Conservation (phyloP, 2,888 invertebrate species). For the Clivina fossor region DNA sequence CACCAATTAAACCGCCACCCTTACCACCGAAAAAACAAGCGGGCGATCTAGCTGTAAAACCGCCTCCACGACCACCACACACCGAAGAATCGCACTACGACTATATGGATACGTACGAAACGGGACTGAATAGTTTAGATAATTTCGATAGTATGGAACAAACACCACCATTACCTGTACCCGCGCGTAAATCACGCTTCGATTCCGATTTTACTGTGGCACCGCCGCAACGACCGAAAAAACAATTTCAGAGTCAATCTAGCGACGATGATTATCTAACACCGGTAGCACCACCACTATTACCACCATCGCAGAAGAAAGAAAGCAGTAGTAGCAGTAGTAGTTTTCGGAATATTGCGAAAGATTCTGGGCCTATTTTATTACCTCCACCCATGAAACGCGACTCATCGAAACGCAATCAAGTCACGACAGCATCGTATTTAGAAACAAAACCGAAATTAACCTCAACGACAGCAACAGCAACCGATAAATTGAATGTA, state of each 20-base stretch:
- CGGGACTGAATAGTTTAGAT: conserved; percentile 35
- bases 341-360: too few species aligned
- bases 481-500: conserved; percentile 46
- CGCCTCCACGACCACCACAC: conserved; percentile 66
- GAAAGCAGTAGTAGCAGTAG: conserved; percentile 27
- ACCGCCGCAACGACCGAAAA: conserved; percentile 54
- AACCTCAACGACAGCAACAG: conserved; percentile 42
- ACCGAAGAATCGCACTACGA: conserved; percentile 60
- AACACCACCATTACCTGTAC: conserved; percentile 64
- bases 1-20: conserved; percentile 69
- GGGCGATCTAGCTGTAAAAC: conserved; percentile 60
- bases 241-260: conserved; percentile 41
- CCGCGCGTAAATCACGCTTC: conserved; percentile 58
- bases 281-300: conserved; percentile 60
- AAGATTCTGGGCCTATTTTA: conserved; percentile 50
- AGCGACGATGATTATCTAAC: conserved; percentile 68
- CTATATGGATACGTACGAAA: conserved; percentile 57
- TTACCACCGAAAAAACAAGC: conserved; percentile 71
- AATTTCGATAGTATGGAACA: conserved; percentile 46
- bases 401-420: conserved; percentile 44
- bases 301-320: conserved; percentile 53
- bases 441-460: conserved; percentile 45
- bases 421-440: conserved; percentile 42
- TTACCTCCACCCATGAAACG: conserved; percentile 56
- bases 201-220: conserved; percentile 52